Conservation (phyloP, 2,888 invertebrate species). For the Synanthedon tipuliformis region DNA sequence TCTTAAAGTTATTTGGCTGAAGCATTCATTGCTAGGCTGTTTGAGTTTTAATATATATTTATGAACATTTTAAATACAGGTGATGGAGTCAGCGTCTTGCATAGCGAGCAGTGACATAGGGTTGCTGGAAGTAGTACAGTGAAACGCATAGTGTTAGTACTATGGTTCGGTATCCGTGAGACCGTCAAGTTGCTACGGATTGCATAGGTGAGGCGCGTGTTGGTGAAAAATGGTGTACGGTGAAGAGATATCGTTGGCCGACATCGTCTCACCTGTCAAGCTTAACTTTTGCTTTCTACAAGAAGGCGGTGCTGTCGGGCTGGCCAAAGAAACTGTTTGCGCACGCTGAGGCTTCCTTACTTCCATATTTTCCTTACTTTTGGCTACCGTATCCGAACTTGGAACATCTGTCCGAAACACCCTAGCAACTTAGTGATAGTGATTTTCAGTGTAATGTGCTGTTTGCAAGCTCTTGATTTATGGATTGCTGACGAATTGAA, state of each 20-base stretch:
- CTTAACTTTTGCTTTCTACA: constrained; percentile 78
- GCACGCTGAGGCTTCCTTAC: constrained; percentile 43
- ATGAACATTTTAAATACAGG: not conserved
- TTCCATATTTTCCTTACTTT: constrained; percentile 16
- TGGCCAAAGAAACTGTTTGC: constrained; percentile 74
- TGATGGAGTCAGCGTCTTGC: not conserved
- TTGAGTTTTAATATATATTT: too few species aligned
- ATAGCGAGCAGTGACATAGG: not conserved
- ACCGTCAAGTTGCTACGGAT: constrained; percentile 24
- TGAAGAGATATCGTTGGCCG: constrained; percentile 24
- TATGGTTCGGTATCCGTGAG: constrained; percentile 20
- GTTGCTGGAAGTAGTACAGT: not conserved
- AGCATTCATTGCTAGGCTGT: too few species aligned
- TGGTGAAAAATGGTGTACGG: constrained; percentile 2
- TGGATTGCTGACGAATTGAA: too few species aligned
- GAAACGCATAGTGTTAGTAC: constrained; percentile 16
- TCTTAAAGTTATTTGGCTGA: too few species aligned
- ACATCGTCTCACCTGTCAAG: constrained; percentile 70
- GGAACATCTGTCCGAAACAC: constrained; percentile 59
- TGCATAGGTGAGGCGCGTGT: constrained; percentile 9
- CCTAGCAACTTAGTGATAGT: constrained; percentile 44
- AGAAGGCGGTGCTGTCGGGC: constrained; percentile 72
- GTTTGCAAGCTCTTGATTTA: too few species aligned
- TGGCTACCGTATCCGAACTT: constrained; percentile 31
- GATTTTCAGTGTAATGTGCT: not conserved